phyloP scores from a whole-genome alignment of 2,797 vertebrate species.

The Labroides dimidiatus region DNA sequence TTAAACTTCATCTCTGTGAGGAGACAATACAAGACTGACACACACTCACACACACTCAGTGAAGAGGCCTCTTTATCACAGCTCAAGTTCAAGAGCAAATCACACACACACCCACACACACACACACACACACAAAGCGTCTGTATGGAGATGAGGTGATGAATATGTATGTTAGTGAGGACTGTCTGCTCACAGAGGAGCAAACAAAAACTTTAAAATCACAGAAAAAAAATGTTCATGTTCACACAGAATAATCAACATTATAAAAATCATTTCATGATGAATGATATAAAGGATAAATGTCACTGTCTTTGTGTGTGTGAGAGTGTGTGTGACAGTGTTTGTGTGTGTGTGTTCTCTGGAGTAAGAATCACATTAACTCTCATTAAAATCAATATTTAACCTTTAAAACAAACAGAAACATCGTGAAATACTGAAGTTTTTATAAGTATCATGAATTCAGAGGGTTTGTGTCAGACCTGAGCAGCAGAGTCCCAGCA shows the following conservation, averaged over 20 bases:
- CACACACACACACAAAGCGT: constrained; percentile 11
- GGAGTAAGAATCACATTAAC: no score
- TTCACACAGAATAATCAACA: background rate
- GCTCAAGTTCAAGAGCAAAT: constrained; percentile 35
- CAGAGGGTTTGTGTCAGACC: constrained; percentile 36
- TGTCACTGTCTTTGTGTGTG: no score
- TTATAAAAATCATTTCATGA: no score
- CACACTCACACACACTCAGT: background rate
- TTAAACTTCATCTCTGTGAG: background rate
- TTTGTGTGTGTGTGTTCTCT: no score
- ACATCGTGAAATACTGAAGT: no score
- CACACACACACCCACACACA: constrained; percentile 4
- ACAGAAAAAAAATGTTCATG: background rate
- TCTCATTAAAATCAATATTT: background rate
- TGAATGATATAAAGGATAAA: no score
- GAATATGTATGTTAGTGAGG: constrained; percentile 23
- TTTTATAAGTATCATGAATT: no score
- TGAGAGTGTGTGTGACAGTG: no score
- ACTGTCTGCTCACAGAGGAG: constrained; percentile 5
- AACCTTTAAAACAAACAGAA: background rate
- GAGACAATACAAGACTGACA: background rate
- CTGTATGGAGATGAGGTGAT: constrained; percentile 31
- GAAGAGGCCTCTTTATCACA: constrained; percentile 12
- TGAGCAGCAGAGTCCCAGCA: constrained; percentile 59
- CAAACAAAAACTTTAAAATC: background rate